These are phyloP conservation scores for Astur gentilis DNA, from an alignment of 2,113 vertebrate species.

Conservation along the genomic window DNA sequence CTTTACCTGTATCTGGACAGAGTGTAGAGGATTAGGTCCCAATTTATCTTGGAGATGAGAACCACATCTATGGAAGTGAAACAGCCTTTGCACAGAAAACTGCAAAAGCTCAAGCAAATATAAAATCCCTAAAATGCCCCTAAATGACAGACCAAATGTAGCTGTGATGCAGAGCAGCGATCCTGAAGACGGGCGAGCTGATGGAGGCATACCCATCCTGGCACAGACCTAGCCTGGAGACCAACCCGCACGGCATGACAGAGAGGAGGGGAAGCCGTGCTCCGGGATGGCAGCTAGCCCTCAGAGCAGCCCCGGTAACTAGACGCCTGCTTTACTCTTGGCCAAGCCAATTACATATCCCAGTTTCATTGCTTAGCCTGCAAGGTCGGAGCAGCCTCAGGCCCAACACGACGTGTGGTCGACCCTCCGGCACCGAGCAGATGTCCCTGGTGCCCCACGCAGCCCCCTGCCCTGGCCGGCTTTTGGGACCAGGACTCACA, in stretches of 20 bases:
- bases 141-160: neutral
- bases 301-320: neutral
- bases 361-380: neutral
- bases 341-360: neutral
- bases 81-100: neutral
- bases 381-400: neutral
- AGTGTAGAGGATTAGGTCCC: neutral
- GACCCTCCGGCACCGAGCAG: fast-evolving
- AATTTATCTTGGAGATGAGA: neutral
- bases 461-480: fast-evolving
- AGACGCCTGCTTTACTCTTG: neutral
- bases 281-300: fast-evolving
- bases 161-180: neutral
- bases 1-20: neutral
- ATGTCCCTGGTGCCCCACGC: neutral
- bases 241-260: neutral
- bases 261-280: neutral
- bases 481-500: neutral
- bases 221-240: neutral
- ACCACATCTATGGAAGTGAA: neutral
- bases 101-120: neutral
- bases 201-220: neutral
- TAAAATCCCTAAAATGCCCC: neutral
- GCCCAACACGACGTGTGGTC: fast-evolving
- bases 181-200: neutral